Conservation (phyloP, 35 echinoderm and acorn worm genomes). For the Eucidaris tribuloides region DNA sequence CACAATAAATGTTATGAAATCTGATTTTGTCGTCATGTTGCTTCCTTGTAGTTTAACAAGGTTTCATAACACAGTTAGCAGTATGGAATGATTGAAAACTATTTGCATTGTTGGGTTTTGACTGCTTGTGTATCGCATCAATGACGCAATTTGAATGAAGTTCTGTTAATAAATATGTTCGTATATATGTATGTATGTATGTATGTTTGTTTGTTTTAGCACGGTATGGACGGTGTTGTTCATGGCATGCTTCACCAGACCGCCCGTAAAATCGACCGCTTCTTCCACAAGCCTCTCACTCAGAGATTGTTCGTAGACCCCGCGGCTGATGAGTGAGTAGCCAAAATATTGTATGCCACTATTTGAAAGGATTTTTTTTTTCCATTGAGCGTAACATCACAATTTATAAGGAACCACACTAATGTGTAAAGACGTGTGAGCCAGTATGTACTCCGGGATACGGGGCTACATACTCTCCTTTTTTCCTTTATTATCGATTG, state of each 20-base stretch:
- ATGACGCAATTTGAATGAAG: no score
- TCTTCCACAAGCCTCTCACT: neutral
- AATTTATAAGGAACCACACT: neutral
- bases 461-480: neutral
- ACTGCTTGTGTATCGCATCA: neutral
- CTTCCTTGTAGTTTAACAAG: no score
- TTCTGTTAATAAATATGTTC: neutral
- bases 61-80: neutral
- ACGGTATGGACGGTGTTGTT: constrained; percentile 63
- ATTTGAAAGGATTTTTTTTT: no score
- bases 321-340: neutral
- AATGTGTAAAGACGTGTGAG: neutral
- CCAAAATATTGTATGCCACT: no score
- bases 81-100: neutral
- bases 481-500: neutral
- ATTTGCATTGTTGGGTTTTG: neutral
- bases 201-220: neutral
- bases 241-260: constrained; percentile 56
- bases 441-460: neutral
- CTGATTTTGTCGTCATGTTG: no score
- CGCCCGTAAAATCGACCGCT: constrained; percentile 60
- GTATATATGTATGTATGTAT: neutral
- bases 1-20: no score
- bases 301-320: neutral
- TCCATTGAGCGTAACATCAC: neutral